Percentiles rank a stretch among this genome's conserved stretches.
Evolutionary conservation across 2,797 vertebrate genomes (phyloP).

Genomic region (Phylloscopus collybita): DNA sequence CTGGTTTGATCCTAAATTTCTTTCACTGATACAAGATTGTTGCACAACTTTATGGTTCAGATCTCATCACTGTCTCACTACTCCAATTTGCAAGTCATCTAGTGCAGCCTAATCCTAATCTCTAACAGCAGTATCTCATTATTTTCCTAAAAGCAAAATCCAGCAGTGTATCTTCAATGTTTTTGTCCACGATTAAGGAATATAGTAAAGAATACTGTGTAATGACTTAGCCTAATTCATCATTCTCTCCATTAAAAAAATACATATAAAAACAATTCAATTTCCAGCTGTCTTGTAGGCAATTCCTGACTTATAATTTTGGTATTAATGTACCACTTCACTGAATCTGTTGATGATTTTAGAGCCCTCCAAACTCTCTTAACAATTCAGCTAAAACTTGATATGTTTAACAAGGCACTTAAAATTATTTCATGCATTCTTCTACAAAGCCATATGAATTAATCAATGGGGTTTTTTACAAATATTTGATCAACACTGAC

Average conservation of each 20-base stretch:
- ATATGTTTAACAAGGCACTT: background rate
- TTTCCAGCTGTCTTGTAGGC: background rate
- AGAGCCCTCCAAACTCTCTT: background rate
- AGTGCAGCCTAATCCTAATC: background rate
- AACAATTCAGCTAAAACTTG: background rate
- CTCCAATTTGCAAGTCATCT: background rate
- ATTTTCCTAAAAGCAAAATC: background rate
- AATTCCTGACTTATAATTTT: background rate
- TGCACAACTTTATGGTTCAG: background rate
- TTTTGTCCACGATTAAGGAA: background rate
- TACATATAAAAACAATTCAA: background rate
- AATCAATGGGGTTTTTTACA: background rate
- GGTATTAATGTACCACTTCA: background rate
- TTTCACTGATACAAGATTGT: background rate
- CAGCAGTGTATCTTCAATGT: background rate
- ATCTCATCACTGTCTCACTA: background rate
- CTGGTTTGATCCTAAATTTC: background rate
- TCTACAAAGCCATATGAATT: background rate
- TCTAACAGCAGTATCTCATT: background rate
- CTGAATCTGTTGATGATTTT: background rate
- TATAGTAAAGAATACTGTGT: background rate
- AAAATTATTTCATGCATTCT: background rate
- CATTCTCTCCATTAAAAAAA: background rate
- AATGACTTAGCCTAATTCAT: background rate
- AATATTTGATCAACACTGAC: conserved; percentile 23